Base-by-base conservation (phyloP, 2,797 vertebrate genomes). In the Enteromius treurensis region DNA sequence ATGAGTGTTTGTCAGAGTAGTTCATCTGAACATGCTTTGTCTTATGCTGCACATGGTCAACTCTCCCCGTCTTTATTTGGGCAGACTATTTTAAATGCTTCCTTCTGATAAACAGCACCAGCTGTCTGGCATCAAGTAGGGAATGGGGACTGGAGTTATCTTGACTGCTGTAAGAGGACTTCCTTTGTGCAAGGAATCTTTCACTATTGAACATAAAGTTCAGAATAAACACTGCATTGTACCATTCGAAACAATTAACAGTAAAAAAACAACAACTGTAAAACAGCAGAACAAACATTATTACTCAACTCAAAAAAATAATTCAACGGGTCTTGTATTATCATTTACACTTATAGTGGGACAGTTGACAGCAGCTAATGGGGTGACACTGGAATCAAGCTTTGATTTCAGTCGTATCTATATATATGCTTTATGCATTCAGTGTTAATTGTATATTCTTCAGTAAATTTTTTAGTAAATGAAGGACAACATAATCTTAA, bases 41-140 rank as follows among this genome's bases (percentile, higher is more conserved):
- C 86, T 87, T 85, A 19, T 87, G 62, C 86, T 89, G 84, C 89
- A 93, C 89, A 91, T 89, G 86, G 87, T 45, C 62, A 65, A 53
- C 60, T 80, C 82, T 55, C 40, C 79, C n/a, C 65, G 40, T 91
- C 92, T 94, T 92, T 91, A 93, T 93, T 91, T 91, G 92, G 93
- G 89, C 42, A 82, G 85, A 90, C 91, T 89, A 89, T 90, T 94
- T 94, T 93, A 94, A 93, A 94, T 93, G 90, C 93, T 90, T 89
- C 91, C 89, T 89, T 87, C 91, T 94, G 93, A 95, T 91, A 85
- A 90, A 93, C 93, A 94, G 93, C 91, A 92, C 91, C 94, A 94
- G 93, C 93, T 95, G 93, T 86, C 71, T 85, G 87, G 79, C 87
- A 77, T 82, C 83, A 60, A 82, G 80, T 69, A 90, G 68, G 13